These are phyloP conservation scores for Trochalopteron elliotii DNA, from an alignment of 2,113 vertebrate genomes.

Conservation along the genomic window DNA sequence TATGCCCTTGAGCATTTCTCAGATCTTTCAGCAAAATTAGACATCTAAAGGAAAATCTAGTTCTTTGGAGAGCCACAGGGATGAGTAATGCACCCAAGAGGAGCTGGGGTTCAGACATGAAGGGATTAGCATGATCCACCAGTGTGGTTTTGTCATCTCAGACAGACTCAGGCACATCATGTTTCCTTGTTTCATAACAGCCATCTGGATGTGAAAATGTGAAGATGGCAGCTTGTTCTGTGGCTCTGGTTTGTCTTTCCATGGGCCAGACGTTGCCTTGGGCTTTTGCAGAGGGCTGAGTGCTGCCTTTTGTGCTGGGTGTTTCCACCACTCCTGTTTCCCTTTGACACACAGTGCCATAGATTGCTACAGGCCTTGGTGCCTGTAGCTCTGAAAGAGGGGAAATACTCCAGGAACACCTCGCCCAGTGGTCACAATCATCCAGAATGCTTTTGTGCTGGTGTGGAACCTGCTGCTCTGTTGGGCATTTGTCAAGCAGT, in stretches of 20 bases:
- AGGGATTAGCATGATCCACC: not conserved
- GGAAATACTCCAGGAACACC: not conserved
- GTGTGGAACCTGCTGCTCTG: not conserved
- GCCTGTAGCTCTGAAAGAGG: not conserved
- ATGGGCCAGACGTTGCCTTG: not conserved
- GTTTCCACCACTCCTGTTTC: not conserved
- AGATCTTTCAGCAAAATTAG: slow-evolving; percentile 60
- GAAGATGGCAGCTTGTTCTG: not conserved
- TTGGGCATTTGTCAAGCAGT: not conserved
- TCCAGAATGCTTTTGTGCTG: not conserved
- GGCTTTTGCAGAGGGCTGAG: not conserved
- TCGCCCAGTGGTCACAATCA: not conserved
- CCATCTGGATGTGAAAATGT: not conserved
- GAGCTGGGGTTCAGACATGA: not conserved
- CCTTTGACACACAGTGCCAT: fast-evolving
- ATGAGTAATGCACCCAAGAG: slow-evolving; percentile 34
- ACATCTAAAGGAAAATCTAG: slow-evolving; percentile 63
- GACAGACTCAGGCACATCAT: not conserved
- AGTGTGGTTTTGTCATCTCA: not conserved
- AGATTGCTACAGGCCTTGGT: not conserved
- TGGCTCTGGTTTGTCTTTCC: not conserved
- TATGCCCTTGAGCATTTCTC: slow-evolving; percentile 58
- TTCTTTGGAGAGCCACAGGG: slow-evolving; percentile 26
- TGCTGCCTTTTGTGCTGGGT: not conserved
- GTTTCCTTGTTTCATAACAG: not conserved